A percentile compares a stretch with the other conserved stretches of the same genome.
Evolutionary conservation across 2,113 vertebrate genomes (phyloP).

Genomic region (Ictidomys tridecemlineatus): DNA sequence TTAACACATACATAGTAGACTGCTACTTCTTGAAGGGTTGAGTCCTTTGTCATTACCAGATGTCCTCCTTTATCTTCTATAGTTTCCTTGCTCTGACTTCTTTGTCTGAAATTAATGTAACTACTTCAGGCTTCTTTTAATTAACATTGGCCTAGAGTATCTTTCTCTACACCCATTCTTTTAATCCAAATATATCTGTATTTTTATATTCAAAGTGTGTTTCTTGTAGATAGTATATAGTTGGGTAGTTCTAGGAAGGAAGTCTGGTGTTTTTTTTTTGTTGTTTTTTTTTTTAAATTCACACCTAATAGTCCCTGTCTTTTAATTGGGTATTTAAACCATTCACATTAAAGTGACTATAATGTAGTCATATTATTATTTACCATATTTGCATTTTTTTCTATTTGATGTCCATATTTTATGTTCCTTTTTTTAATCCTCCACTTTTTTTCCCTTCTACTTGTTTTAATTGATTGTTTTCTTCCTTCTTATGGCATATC

Average conservation of each 20-base stretch:
- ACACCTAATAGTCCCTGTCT: background rate
- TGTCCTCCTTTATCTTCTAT: background rate
- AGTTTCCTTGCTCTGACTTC: slow-evolving; percentile 20
- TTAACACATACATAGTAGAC: background rate
- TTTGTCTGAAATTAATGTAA: slow-evolving; percentile 47
- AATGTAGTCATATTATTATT: background rate
- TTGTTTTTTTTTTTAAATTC: background rate
- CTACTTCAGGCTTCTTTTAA: slow-evolving; percentile 12
- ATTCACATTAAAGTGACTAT: slow-evolving; percentile 23
- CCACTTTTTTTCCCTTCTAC: background rate
- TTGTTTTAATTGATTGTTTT: background rate
- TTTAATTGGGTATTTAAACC: slow-evolving; percentile 16
- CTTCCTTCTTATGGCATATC: background rate
- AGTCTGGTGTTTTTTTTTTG: background rate
- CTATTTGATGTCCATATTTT: background rate
- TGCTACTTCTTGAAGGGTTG: background rate
- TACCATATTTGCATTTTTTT: background rate
- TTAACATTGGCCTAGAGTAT: background rate
- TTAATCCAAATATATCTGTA: background rate
- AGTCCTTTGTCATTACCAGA: background rate
- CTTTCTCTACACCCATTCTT: background rate
- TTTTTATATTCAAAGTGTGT: slow-evolving; percentile 16
- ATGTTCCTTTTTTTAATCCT: background rate
- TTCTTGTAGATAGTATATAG: background rate
- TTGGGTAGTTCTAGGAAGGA: background rate